Percentiles rank a stretch among this genome's conserved stretches.
Evolutionary conservation across 2,113 vertebrate species (phyloP).

Genomic region (Elgaria multicarinata): DNA sequence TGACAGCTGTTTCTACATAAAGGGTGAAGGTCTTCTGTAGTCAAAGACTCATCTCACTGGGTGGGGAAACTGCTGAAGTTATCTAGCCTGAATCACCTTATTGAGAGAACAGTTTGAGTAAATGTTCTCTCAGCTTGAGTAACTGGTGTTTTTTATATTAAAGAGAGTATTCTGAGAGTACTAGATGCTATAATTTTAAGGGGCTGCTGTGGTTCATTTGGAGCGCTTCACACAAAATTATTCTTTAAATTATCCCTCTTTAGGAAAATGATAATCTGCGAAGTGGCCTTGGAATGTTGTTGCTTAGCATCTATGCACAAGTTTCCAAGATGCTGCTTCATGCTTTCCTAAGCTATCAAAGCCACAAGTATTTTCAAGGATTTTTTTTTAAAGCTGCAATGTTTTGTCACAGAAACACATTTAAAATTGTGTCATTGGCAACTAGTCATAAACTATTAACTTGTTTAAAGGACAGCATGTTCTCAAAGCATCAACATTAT

Average conservation of each 20-base stretch:
- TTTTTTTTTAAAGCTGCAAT: neutral
- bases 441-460: neutral
- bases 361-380: neutral
- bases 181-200: neutral
- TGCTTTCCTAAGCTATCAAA: neutral
- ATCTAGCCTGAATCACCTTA: neutral
- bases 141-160: too few species aligned
- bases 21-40: neutral
- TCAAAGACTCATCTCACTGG: neutral
- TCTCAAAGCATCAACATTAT: neutral
- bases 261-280: neutral
- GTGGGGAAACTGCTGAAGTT: neutral
- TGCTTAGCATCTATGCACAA: neutral
- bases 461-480: neutral
- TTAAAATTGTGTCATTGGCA: neutral
- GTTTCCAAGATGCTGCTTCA: neutral
- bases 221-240: neutral
- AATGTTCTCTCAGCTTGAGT: neutral
- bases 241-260: neutral
- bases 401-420: neutral
- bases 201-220: neutral
- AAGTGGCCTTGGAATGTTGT: neutral
- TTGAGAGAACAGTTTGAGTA: neutral
- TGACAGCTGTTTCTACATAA: neutral
- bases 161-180: neutral